Base-by-base conservation (phyloP, 2,888 invertebrate species). In the Lithosia quadra region DNA sequence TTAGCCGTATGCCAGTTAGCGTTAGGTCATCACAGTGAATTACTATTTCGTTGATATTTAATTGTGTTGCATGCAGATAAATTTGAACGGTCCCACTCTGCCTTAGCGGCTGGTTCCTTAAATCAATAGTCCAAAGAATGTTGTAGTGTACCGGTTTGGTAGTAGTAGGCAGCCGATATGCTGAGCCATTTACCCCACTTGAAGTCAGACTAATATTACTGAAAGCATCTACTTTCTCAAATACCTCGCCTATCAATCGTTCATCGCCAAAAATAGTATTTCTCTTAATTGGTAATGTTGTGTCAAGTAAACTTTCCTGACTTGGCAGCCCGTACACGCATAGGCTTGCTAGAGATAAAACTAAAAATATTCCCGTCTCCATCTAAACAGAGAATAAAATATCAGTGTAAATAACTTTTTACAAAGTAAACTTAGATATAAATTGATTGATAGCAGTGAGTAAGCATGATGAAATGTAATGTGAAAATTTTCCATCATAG, bases 101-200 rank as follows among this genome's bases (percentile, higher is more conserved):
- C 0, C 86, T 86, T 73, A 95, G 95, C 0, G 84, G 83, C 0
- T 21, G 0, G 1, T 11, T 18, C 0, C 73, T 62, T 0, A 96
- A 88, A 67, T 95, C 88, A 0, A 96, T 92, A 0, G 76, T 80
- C 81, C 97, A 90, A 0, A 89, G 74, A 0, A 97, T 82, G 0
- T 91, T 84, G 78, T 97, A 97, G 34, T 89, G 88, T 0, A 65
- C 75, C 0, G 97, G 97, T 21, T 69, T 77, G 0, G 97, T 93
- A 0, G 92, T 91, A 0, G 80, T 91, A 0, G 96, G 95, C 3
- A 96, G 87, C 39, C 96, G 88, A 80, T 91, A 95, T 13, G 84
- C 76, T n/a, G 84, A 84, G 0, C 68, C 53, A 8, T 83, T 79
- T 8, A 74, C 56, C 7, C 82, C 79, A 7, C 74, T 74, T 0